phyloP scores from a whole-genome alignment of 1,140 invertebrate species.

The Aphelenchoides fujianensis region DNA sequence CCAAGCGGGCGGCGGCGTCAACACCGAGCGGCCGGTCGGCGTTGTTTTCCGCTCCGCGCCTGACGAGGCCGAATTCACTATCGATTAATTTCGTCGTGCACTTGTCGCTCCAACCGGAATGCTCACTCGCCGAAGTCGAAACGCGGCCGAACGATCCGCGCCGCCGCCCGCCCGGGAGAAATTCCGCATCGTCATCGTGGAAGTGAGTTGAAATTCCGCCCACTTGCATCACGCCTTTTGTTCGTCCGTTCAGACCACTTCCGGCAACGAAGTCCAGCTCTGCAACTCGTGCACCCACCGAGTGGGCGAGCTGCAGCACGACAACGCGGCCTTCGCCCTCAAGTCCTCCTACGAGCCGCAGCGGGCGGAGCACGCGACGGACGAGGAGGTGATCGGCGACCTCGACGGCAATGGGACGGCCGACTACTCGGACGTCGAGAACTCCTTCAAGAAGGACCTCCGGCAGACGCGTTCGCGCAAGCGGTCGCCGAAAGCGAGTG shows the following conservation, averaged over 20 bases:
- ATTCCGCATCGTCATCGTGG: constrained; percentile 3
- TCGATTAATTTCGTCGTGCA: too few relatives aligned
- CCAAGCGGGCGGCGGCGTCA: too few relatives aligned
- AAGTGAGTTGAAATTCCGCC: background rate
- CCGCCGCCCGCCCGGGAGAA: background rate
- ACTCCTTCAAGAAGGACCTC: background rate
- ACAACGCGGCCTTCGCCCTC: constrained; percentile 14
- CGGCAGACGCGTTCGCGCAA: background rate
- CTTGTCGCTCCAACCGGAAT: too few relatives aligned
- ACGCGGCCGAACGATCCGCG: background rate
- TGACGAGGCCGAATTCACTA: too few relatives aligned
- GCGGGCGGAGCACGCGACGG: background rate
- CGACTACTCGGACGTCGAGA: background rate
- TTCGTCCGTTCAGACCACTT: constrained; percentile 14
- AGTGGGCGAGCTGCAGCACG: constrained; percentile 15
- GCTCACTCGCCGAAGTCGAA: background rate
- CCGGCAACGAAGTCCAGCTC: constrained; percentile 9
- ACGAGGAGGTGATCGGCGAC: background rate
- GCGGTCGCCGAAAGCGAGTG: background rate
- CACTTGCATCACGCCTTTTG: background rate
- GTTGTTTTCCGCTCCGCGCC: too few relatives aligned
- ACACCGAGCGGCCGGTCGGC: too few relatives aligned
- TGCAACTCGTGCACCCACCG: constrained; percentile 14
- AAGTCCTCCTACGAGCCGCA: background rate
- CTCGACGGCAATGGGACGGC: background rate